Conservation (phyloP, 2,113 vertebrate genomes). For the Rhinichthys klamathensis region DNA sequence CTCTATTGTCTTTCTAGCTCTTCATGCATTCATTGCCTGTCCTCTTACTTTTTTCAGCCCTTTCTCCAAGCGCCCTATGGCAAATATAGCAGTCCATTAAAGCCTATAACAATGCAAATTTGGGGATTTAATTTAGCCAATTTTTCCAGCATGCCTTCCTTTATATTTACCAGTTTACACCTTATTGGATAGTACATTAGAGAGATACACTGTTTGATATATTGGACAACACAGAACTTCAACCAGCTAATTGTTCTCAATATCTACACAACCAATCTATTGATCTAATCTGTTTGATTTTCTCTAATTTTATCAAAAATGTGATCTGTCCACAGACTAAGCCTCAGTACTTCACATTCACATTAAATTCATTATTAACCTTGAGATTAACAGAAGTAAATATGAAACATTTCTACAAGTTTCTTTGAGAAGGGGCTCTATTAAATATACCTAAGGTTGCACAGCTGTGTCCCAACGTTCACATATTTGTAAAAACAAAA, state of each 20-base stretch:
- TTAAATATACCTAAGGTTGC: background rate
- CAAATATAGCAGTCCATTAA: slow-evolving; percentile 7
- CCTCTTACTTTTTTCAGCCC: slow-evolving; percentile 6
- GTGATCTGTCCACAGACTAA: background rate
- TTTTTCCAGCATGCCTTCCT: background rate
- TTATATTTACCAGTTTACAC: background rate
- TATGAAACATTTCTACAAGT: background rate
- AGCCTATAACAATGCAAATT: background rate
- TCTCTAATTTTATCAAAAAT: background rate
- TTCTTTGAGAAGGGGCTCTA: background rate
- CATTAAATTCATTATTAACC: too few relatives aligned
- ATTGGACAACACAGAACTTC: background rate
- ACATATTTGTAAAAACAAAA: background rate
- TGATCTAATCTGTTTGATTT: too few relatives aligned
- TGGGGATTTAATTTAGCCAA: background rate
- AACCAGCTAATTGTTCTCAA: background rate
- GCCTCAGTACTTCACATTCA: background rate
- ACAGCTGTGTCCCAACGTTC: background rate
- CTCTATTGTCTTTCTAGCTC: slow-evolving; percentile 12
- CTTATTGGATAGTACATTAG: background rate
- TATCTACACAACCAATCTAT: too few relatives aligned
- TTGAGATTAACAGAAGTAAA: background rate
- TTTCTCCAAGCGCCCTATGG: background rate
- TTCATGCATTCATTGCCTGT: slow-evolving; percentile 18
- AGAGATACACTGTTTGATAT: background rate